These are phyloP conservation scores for Podarcis siculus DNA, from an alignment of 2,797 vertebrate species.

Conservation along the genomic window DNA sequence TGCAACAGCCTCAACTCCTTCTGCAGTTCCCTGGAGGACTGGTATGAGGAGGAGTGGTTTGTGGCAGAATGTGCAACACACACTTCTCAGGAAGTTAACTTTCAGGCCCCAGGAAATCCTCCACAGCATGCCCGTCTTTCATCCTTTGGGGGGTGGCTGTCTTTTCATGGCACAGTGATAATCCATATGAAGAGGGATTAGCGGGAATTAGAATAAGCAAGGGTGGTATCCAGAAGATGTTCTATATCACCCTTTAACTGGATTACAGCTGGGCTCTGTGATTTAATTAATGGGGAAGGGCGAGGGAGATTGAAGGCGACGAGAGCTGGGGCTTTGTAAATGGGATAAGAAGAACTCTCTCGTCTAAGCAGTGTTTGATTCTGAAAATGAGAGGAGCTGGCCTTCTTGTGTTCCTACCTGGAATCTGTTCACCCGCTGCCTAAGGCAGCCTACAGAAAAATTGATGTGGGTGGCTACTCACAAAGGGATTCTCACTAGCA, in stretches of 20 bases:
- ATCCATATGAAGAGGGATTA: not conserved
- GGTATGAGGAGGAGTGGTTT: not conserved
- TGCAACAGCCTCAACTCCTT: not conserved
- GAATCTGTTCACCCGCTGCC: not conserved
- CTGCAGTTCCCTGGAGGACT: not conserved
- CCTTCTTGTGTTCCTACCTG: not conserved
- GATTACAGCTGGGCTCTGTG: not conserved
- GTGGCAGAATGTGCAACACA: conserved; percentile 1
- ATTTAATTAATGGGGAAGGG: not conserved
- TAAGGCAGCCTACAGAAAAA: too few species aligned
- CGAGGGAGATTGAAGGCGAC: not conserved
- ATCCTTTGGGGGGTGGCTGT: not conserved
- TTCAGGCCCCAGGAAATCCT: not conserved
- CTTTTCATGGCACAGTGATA: not conserved
- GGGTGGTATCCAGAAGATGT: not conserved
- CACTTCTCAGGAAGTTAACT: conserved; percentile 27
- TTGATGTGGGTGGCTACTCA: too few species aligned
- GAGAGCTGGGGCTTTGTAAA: not conserved
- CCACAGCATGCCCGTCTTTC: not conserved
- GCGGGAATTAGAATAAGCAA: not conserved
- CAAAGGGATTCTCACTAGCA: not conserved
- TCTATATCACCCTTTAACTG: not conserved
- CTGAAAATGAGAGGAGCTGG: not conserved
- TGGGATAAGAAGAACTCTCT: not conserved
- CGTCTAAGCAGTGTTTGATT: not conserved